These are phyloP conservation scores for Teleogryllus oceanicus DNA, from an alignment of 2,888 invertebrate genomes.

Conservation along the genomic window DNA sequence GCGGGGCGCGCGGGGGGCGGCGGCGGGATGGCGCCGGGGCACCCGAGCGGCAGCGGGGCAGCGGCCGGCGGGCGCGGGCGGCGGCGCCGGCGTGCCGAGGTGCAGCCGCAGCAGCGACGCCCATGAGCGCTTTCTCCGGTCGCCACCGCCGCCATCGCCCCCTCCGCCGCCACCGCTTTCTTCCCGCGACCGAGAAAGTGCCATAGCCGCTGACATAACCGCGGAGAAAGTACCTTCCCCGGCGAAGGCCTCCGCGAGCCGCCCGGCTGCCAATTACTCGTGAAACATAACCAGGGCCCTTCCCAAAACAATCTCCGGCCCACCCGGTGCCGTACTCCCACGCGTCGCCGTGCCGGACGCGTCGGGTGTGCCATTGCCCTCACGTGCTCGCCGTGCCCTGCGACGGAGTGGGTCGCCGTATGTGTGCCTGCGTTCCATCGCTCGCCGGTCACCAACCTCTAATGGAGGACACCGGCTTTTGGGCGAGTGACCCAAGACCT, in stretches of 20 bases:
- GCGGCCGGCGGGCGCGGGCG: not conserved
- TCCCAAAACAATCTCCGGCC: not conserved
- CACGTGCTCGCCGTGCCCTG: no score
- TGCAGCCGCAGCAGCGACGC: not conserved
- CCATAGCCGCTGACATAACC: not conserved
- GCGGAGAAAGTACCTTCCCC: not conserved
- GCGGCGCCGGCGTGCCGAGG: not conserved
- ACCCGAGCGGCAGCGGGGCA: not conserved
- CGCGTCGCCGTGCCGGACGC: no score
- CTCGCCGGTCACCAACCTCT: no score
- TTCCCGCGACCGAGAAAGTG: slow-evolving; percentile 18
- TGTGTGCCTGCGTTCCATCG: no score
- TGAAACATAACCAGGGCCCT: not conserved
- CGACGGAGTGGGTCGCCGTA: no score
- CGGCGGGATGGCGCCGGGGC: not conserved
- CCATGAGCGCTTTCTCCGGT: not conserved
- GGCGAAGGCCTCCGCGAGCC: not conserved
- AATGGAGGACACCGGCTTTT: no score
- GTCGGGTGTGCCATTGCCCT: no score
- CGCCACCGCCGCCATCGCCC: not conserved
- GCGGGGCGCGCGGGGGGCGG: not conserved
- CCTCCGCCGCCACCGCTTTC: not conserved
- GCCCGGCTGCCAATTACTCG: slow-evolving; percentile 6
- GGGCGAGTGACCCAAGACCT: no score
- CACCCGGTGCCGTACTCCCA: no score